A percentile compares a stretch with the other conserved stretches of the same genome.
phyloP scores from a whole-genome alignment of 2,113 vertebrate genomes.

The Mormoops blainvillei region DNA sequence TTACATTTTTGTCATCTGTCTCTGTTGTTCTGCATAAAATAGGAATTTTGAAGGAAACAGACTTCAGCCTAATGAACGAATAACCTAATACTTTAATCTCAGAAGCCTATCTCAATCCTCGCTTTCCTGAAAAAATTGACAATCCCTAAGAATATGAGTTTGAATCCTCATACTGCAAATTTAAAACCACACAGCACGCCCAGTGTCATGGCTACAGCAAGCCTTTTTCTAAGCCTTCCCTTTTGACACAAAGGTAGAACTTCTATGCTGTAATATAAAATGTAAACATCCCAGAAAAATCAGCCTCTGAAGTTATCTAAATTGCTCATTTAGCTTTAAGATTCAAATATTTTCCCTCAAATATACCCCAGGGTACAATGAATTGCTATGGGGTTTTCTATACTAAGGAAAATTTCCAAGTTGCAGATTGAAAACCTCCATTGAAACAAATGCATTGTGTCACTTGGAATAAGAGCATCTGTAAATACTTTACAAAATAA shows the following conservation, averaged over 20 bases:
- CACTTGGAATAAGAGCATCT: constrained; percentile 65
- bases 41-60: constrained; percentile 43
- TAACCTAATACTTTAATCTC: constrained; percentile 41
- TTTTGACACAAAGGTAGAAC: neutral
- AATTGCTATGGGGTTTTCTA: constrained; percentile 7
- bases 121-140: constrained; percentile 52
- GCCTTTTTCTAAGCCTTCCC: neutral
- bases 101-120: constrained; percentile 32
- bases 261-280: neutral
- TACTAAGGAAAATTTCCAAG: constrained; percentile 22
- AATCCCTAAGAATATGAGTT: constrained; percentile 42
- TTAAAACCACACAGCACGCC: neutral
- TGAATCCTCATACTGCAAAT: constrained; percentile 15
- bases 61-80: neutral
- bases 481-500: constrained; percentile 65
- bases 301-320: neutral
- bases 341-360: constrained; percentile 5
- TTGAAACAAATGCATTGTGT: constrained; percentile 55
- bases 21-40: neutral
- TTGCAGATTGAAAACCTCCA: neutral
- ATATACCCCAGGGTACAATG: neutral
- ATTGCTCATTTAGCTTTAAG: constrained; percentile 62
- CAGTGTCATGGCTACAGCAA: neutral
- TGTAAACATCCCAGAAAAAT: constrained; percentile 49
- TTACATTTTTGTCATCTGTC: neutral